Base-by-base conservation (phyloP, 1,140 invertebrate species). In the Conus betulinus region DNA sequence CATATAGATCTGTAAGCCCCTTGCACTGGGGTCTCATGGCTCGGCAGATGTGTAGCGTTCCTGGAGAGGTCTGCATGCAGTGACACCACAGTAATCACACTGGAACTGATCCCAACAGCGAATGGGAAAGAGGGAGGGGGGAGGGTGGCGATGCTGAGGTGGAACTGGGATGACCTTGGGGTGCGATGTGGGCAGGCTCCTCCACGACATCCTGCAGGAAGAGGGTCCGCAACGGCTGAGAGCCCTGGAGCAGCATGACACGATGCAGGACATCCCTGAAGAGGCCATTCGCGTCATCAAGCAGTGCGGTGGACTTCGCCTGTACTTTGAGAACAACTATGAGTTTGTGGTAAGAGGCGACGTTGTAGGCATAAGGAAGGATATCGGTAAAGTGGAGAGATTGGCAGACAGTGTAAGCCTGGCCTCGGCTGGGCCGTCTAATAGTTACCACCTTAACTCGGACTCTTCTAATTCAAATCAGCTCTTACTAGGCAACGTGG, bases 311-410 rank as follows among this genome's bases (percentile, higher is more conserved):
- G 92, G 92, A 67, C 85, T 92, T 1, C 78, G 87, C n/a, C 85
- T 90, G 51, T 93, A 93, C 88, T 88, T 94, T 7, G 76, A 88
- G 67, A 91, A 92, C 60, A 91, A 91, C 27, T 86, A 90, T 15
- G 91, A 93, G 79, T 93, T 94, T 91, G 93, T 91, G 74, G 91
- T 94, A 76, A 92, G 92, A 51, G 91, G 91, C 71, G 90, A 91
- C 57, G 85, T 91, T 71, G 89, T 93, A 85, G 93, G 91, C 85
- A 76, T 91, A 8, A 79, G 91, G 60, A 89, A 90, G 15, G 92
- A 94, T 86, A 87, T 91, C n/a, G 87, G 87, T 10, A 88, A 89
- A 55, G 93, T 91, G 8, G 55, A 90, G 90, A 90, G 79, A 87
- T 92, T n/a, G 89, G 55, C 82, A 23, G n/a, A 84, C 55, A n/a